Conservation (phyloP, 2,888 invertebrate species). For the Platycnemis pennipes region DNA sequence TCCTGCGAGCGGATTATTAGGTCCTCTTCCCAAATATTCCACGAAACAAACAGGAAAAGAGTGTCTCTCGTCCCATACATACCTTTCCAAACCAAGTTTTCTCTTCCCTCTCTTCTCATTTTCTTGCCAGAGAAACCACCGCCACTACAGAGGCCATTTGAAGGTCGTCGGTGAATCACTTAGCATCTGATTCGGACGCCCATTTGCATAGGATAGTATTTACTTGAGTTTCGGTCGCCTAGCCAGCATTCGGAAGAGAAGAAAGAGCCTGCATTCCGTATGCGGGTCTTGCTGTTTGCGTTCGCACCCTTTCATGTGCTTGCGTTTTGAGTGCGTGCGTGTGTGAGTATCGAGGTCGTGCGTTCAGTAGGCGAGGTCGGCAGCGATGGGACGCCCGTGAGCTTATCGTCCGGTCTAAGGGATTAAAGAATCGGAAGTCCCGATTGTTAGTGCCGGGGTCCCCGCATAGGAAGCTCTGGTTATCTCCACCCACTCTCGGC, state of each 20-base stretch:
- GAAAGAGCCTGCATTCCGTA: not conserved
- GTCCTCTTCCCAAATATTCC: not conserved
- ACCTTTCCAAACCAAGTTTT: not conserved
- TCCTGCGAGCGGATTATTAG: not conserved
- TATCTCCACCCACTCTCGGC: not conserved
- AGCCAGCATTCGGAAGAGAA: not conserved
- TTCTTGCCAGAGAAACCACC: not conserved
- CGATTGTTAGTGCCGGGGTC: not conserved
- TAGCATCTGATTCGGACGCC: not conserved
- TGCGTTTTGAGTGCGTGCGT: not conserved
- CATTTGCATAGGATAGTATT: constrained; percentile 13
- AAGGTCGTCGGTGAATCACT: not conserved
- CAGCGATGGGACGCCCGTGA: not conserved
- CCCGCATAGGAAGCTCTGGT: not conserved
- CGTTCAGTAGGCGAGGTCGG: not conserved
- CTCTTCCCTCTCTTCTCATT: not conserved
- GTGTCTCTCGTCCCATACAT: too few relatives aligned
- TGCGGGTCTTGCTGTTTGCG: not conserved
- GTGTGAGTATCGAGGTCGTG: not conserved
- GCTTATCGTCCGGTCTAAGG: constrained; percentile 15
- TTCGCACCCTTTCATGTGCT: not conserved
- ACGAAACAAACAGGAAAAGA: not conserved
- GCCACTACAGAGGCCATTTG: not conserved
- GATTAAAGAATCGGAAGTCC: constrained; percentile 32
- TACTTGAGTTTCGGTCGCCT: constrained; percentile 25